Evolutionary conservation across 2,888 invertebrate species (phyloP), one percentile per base, ranked within the genome.

Genomic region (Schizaphis graminum): DNA sequence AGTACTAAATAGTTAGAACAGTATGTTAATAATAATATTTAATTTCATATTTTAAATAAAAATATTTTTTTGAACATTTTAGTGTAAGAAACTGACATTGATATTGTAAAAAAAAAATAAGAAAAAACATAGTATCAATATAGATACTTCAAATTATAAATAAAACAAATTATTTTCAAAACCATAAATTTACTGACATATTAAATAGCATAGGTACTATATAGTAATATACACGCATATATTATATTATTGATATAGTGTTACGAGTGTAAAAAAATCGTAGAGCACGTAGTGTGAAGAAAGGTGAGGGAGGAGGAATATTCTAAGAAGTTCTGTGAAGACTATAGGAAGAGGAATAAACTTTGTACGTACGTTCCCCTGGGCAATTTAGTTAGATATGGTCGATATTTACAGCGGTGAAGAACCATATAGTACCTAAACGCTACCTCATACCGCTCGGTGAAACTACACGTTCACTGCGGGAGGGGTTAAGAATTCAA

Each of bases 401-500:
- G 93, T 93, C 93, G 93, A 90, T 93, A 90, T 93, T 93, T 84
- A 44, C 89, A 57, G 26, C 47, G 47, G 26, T 35, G 57, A 56
- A 89, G 57, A 89, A 93, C 89, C 93, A 77, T 49, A 35, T 89
- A 89, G 88, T 89, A 49, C 41, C 26, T 35, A 26, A 8, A 47
- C 47, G 28, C 44, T 21, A n/a, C 92, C 87, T 28, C 16, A 53
- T 53, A 21, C 53, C 21, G 16, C 28, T 0, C 16, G n/a, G 35
- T 24, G 3, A 56, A 57, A 93, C 77, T 77, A 77, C 93, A 84
- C 77, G 92, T 92, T 47, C 84, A 61, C 26, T 0, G 16, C 24
- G 5, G 26, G 90, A 44, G 53, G 93, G 93, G 90, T 93, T 93
- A 61, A 90, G 90, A 61, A 93, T 93, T 93, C 93, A 57, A 44